Evolutionary conservation across 2,888 invertebrate genomes (phyloP), one percentile per base, ranked within the genome.

Genomic region (Spatulosminthurus flaviceps): DNA sequence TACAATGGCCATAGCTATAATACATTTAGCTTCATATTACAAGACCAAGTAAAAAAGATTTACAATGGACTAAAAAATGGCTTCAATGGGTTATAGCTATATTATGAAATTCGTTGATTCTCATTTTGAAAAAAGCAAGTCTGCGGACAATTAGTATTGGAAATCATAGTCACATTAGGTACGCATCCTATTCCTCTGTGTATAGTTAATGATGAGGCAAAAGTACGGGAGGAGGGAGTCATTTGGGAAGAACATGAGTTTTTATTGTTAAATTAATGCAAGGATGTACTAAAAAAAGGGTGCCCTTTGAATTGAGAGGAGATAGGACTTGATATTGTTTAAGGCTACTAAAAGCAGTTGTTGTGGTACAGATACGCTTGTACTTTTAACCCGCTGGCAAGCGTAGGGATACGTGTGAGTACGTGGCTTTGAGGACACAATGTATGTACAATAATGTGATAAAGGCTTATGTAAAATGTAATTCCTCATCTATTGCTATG

Each of bases 81-180:
- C 16, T 70, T 70, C 29, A 70, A 70, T 70, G 34, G 34, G 28
- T 70, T 34, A 70, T 70, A 34, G 24, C 66, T 51, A 51, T 51
- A 51, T 51, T 51, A 51, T 51, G 51, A 24, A 9, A 69, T 69
- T 19, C 29, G 9, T 69, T 16, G 4, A 69, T 26, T 26, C 28
- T 69, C 29, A 4, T 26, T 24, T 9, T 21, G 26, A 21, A 24
- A 26, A 16, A 13, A 28, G 67, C 29, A 24, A 13, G 7, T 2
- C 67, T 67, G 67, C 29, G 41, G 71, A 73, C 73, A 73, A 73
- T 73, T 73, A 73, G 73, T 61, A 73, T 73, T 73, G 60, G 51
- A 51, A 72, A 72, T 19, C 72, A 72, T 72, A 19, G 72, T 26
- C 72, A 72, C 51, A 72, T 51, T 72, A 51, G 26, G 51, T 5